Evolutionary conservation across 2,888 invertebrate genomes (phyloP).

Genomic region (Carabus problematicus): DNA sequence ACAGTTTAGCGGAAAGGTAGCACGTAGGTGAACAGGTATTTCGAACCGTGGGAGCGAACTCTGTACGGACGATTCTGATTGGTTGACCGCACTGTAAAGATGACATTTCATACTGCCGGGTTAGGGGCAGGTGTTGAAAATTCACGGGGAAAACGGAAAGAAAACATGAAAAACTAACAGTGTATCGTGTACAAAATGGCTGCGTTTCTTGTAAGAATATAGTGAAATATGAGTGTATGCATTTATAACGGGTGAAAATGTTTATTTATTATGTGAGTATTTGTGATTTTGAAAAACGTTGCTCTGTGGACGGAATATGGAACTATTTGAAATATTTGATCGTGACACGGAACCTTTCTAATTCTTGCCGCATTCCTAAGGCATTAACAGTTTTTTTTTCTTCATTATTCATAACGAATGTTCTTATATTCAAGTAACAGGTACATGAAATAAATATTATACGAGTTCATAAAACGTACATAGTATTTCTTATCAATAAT

Average conservation of each 20-base stretch:
- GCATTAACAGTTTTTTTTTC: no score
- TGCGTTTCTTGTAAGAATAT: neutral
- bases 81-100: slow-evolving; percentile 35
- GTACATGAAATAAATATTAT: no score
- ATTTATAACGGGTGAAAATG: slow-evolving; percentile 2
- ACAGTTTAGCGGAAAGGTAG: slow-evolving; percentile 44
- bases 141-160: neutral
- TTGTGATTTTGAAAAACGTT: no score
- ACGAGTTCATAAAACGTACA: no score
- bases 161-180: neutral
- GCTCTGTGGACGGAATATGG: no score
- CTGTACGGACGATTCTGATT: slow-evolving; percentile 43
- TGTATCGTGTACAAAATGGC: neutral
- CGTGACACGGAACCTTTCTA: no score
- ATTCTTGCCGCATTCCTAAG: no score
- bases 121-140: slow-evolving; percentile 37
- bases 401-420: no score
- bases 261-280: neutral
- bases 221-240: neutral
- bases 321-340: no score
- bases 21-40: slow-evolving; percentile 49
- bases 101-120: slow-evolving; percentile 37
- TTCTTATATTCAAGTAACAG: no score
- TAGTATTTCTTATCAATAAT: no score
- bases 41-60: slow-evolving; percentile 44